Evolutionary conservation across 2,888 invertebrate species (phyloP).

Genomic region (Hirtodrosophila trivittata): DNA sequence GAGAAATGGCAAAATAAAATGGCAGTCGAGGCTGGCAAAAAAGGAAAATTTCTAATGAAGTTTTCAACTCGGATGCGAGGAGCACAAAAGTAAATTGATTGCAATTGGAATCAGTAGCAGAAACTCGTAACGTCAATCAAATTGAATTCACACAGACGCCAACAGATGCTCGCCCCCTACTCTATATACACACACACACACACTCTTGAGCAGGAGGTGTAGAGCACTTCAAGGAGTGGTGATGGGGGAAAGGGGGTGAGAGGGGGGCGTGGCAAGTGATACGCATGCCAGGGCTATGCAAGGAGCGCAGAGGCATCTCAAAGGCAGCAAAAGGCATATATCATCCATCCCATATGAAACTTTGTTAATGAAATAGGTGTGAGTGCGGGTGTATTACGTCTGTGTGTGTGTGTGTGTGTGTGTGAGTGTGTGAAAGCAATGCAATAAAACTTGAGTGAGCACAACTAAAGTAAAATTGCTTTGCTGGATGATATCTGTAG

Average conservation of each 20-base stretch:
- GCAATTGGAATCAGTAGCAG: constrained; percentile 79
- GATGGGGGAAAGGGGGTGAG: neutral
- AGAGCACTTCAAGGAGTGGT: neutral
- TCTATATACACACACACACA: constrained; percentile 4
- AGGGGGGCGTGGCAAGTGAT: constrained; percentile 22
- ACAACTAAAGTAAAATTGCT: constrained; percentile 52
- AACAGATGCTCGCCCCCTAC: constrained; percentile 26
- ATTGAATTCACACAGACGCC: constrained; percentile 71
- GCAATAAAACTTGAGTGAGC: constrained; percentile 77
- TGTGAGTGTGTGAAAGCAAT: constrained; percentile 35
- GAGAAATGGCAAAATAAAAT: constrained; percentile 51
- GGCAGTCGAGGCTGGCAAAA: constrained; percentile 46
- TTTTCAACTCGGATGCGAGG: constrained; percentile 75
- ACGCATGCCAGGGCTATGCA: constrained; percentile 33
- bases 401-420: constrained; percentile 4
- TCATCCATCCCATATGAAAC: constrained; percentile 74
- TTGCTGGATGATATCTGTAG: constrained; percentile 33
- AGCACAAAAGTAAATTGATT: constrained; percentile 78
- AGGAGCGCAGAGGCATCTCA: constrained; percentile 46
- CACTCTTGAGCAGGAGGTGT: neutral
- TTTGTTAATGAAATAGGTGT: constrained; percentile 75
- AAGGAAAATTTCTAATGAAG: constrained; percentile 74
- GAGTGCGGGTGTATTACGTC: neutral
- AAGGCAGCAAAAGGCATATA: constrained; percentile 64
- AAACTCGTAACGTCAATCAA: constrained; percentile 79